phyloP scores from a whole-genome alignment of 2,888 invertebrate genomes.

The Corbicula japonica region DNA sequence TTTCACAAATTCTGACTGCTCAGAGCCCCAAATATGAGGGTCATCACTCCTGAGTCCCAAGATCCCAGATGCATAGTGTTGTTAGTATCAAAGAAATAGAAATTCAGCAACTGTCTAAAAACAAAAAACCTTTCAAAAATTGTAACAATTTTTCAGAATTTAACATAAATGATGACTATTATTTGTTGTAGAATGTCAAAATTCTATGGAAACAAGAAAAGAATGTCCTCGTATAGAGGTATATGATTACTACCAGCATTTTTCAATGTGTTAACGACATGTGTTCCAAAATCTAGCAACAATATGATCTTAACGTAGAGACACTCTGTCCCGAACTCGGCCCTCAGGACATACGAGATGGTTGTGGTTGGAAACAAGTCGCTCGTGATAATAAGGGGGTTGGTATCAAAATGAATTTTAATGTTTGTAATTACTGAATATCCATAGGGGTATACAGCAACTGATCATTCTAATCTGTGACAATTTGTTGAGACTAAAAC shows the following conservation, averaged over 20 bases:
- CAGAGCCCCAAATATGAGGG: no score
- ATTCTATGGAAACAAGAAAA: no score
- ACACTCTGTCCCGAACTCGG: constrained; percentile 25
- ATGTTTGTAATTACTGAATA: constrained; percentile 7
- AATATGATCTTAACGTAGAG: constrained; percentile 28
- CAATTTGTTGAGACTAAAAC: constrained; percentile 1
- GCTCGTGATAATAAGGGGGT: constrained; percentile 52
- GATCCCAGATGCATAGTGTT: no score
- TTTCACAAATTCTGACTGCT: no score
- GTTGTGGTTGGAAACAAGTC: constrained; percentile 37
- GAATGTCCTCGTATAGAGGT: constrained; percentile 21
- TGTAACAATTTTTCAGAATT: constrained; percentile 11
- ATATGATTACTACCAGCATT: constrained; percentile 63
- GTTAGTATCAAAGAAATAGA: no score
- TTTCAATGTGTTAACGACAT: constrained; percentile 48
- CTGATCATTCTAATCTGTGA: no score
- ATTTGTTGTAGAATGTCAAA: constrained; percentile 4
- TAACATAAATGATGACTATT: constrained; percentile 9
- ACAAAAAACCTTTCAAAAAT: constrained; percentile 1
- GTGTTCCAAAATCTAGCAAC: constrained; percentile 28
- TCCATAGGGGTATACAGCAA: constrained; percentile 4
- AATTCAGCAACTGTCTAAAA: no score
- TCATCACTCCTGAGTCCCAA: no score
- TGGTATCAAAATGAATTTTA: constrained; percentile 24
- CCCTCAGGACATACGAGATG: constrained; percentile 25